phyloP scores from a whole-genome alignment of 2,113 vertebrate genomes.

The Crocuta crocuta region DNA sequence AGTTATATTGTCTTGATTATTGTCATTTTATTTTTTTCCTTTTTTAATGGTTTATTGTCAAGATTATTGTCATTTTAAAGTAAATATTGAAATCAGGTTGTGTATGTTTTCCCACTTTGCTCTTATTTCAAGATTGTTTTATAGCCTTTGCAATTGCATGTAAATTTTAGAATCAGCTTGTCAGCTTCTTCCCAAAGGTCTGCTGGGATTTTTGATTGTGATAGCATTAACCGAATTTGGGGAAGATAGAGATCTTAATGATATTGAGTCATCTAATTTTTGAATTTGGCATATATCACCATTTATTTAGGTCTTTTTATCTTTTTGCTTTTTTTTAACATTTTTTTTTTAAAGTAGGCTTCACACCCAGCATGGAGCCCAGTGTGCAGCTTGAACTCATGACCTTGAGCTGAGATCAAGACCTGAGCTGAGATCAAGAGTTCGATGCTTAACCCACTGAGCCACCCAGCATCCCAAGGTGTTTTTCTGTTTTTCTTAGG shows the following conservation, averaged over 20 bases:
- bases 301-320: not conserved
- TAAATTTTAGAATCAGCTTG: not conserved
- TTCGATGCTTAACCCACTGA: no score
- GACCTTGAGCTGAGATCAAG: no score
- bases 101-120: not conserved
- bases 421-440: no score
- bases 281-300: not conserved
- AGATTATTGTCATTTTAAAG: slow-evolving; percentile 21
- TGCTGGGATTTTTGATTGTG: not conserved
- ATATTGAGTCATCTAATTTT: not conserved
- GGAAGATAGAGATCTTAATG: not conserved
- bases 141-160: not conserved
- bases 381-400: no score
- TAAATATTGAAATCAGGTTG: slow-evolving; percentile 36
- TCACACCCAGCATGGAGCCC: no score
- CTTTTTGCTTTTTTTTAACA: no score
- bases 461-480: no score
- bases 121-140: not conserved
- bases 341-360: no score
- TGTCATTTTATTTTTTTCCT: not conserved
- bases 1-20: not conserved
- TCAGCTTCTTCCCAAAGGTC: not conserved
- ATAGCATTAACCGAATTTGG: not conserved
- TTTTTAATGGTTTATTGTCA: not conserved
- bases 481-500: not conserved